These are phyloP conservation scores for Pitangus sulphuratus DNA, from an alignment of 2,797 vertebrate species.

Conservation along the genomic window DNA sequence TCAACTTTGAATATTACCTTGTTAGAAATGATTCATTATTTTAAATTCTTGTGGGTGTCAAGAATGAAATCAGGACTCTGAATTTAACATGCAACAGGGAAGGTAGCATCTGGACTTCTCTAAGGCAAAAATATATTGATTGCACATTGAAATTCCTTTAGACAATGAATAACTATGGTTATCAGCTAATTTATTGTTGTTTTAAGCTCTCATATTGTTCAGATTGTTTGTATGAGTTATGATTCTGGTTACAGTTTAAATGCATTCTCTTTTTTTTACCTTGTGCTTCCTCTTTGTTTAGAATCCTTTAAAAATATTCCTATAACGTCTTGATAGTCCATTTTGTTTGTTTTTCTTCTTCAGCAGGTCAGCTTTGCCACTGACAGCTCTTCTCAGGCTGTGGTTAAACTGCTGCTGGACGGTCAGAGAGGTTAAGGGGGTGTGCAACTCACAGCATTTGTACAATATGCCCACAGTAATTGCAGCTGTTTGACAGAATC, in stretches of 20 bases:
- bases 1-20: not conserved
- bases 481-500: too few species aligned
- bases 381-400: not conserved
- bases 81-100: not conserved
- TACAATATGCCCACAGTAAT: too few species aligned
- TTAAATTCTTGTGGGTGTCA: not conserved
- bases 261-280: not conserved
- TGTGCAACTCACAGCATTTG: too few species aligned
- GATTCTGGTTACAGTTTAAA: not conserved
- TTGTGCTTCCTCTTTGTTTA: not conserved
- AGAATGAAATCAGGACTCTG: not conserved
- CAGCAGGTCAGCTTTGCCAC: not conserved
- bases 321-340: not conserved
- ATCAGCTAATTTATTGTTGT: not conserved
- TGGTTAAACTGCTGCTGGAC: too few species aligned
- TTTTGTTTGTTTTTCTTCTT: not conserved
- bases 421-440: too few species aligned
- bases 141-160: not conserved
- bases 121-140: not conserved
- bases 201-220: not conserved
- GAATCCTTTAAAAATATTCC: not conserved
- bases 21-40: not conserved
- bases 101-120: not conserved
- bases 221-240: not conserved
- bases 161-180: not conserved